Base-by-base conservation (phyloP, 1,140 invertebrate genomes). In the Vanessa atalanta region DNA sequence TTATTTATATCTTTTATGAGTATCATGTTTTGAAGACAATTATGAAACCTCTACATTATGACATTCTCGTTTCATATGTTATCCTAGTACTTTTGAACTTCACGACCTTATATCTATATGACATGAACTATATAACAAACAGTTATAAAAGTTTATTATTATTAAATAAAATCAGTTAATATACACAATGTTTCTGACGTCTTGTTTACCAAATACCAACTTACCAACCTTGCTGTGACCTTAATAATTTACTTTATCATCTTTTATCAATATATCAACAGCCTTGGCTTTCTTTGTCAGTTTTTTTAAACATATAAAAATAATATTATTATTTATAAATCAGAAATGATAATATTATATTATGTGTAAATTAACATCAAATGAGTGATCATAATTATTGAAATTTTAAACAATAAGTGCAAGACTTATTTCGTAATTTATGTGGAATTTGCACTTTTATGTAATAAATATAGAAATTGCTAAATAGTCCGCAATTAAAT, bases 11-110 rank as follows among this genome's bases (percentile, higher is more conserved):
- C 0, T 20, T 20, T 20, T 20, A 20, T 20, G 20, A 20, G 20
- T 20, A 20, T 20, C 20, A 20, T 20, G 20, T 20, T 20, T 20
- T 20, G 20, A 20, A 20, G 20, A 20, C 20, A 37, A 7, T 37
- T 37, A 50, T 0, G 3, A 12, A 5, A 15, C 11, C 11, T 9
- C 48, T 50, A 14, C 11, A 9, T 53, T 53, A 53, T 53, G 8
- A 53, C 9, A 53, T 53, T 53, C 51, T 37, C 7, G 26, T 37
- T 31, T 13, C 23, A 15, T 37, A 37, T 60, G 57, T 60, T 60
- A 60, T 31, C 57, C 57, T 60, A 60, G 57, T 60, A 60, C 57
- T 31, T 60, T 23, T 60, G 57, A 60, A 31, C 57, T 60, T 14
- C 8, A 37, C 31, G 23, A 60, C 57, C 57, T 37, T 61, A 61